Base-by-base conservation (phyloP, 2,113 vertebrate genomes). In the Myotis lucifugus region DNA sequence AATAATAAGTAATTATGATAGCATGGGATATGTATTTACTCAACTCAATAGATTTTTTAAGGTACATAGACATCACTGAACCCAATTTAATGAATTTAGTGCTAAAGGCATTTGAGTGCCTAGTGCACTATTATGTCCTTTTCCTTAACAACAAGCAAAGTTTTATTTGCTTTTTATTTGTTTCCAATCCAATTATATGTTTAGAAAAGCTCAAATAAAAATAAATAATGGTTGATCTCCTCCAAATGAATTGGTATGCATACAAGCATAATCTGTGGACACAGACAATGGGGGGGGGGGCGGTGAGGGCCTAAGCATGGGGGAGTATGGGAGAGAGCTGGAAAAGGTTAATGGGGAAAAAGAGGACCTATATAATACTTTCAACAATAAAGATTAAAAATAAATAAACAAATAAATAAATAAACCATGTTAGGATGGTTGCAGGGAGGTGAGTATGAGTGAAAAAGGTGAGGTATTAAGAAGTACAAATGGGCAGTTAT, bases 181-280 rank as follows among this genome's bases (percentile, higher is more conserved):
- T 52, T 95, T 92, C 19, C 8, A 82, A 61, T 42, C 21, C 32
- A 93, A 59, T 42, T 78, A 46, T 19, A 46, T 83, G 37, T 64
- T 83, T 46, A 42, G n/a, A 46, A 76, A 66, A 67, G 37, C 10
- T 74, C 29, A 95, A 54, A 93, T 23, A 66, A 79, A 74, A 98
- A 97, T 32, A 94, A 79, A 70, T 81, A 15, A 82, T 19, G 59
- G 59, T 5, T 61, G 59, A 61, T 27, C 25, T 61, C 59, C 25
- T 61, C 59, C 25, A 61, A 61, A 11, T 61, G 10, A 27, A 61
- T 21, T 59, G 21, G 23, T 59, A 59, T 59, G 21, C 56, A 61
- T 12, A 27, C 25, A 61, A 27, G 59, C 25, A 61, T 27, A 25
- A 61, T 61, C 9, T 61, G 3, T 61, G 4, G 59, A 61, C 25